Base-by-base conservation (phyloP, 2,888 invertebrate species). In the Erpobdella octoculata region DNA sequence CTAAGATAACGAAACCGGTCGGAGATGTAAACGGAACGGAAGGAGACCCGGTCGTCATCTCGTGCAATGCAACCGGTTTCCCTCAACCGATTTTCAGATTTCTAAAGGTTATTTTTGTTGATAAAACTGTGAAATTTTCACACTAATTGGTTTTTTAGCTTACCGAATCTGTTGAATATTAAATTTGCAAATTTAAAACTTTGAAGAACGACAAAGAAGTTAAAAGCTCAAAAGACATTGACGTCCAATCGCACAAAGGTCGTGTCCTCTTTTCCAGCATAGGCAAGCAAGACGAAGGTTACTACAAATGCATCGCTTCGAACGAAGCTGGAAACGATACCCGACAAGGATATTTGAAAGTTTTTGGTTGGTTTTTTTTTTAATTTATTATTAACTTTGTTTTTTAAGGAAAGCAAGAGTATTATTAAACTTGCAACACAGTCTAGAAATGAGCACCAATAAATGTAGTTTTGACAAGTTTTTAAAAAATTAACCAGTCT, bases 41-140 rank as follows among this genome's bases (percentile, higher is more conserved):
- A 38, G 75, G 74, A 6, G 70, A 72, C 4, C 71, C 72, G 25
- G 71, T 73, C 62, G 58, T 48, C n/a, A 25, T 77, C 33, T 68
- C 71, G 8, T 77, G 76, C 62, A 69, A 70, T n/a, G 76, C 75
- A 28, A 58, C 48, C 18, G 76, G 76, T 35, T 62, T 73, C 12
- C 76, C 76, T 2, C 31, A 38, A 9, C 76, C 76, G 9, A 75
- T 75, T 53, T 77, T 73, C 38, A 72, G 75, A 53, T 77, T 77
- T 71, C 73, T 64, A 41, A 75, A 73, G 74, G 76, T 76, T 41
- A n/a, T 31, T 73, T 15, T 21, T n/a, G n/a, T n/a, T n/a, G n/a
- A n/a, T n/a, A n/a, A n/a, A n/a, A n/a, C n/a, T n/a, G n/a, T n/a
- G n/a, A n/a, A n/a, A n/a, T n/a, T n/a, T n/a, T n/a, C n/a, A n/a